Percentiles rank a stretch among this genome's conserved stretches.
Conservation (phyloP, 1,140 invertebrate genomes). For the Brachionus rubens region DNA sequence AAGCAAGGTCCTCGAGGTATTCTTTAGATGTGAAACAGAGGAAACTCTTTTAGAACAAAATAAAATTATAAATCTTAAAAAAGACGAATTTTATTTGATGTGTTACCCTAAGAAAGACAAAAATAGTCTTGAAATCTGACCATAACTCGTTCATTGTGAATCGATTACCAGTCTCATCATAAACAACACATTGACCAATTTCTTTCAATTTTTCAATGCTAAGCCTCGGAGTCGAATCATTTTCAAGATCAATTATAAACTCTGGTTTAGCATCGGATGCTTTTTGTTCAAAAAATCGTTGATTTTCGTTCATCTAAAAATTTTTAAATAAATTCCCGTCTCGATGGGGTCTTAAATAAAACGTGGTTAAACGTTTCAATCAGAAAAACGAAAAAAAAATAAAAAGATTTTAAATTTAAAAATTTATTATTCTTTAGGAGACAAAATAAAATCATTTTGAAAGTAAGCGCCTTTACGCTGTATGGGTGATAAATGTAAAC, state of each 20-base stretch:
- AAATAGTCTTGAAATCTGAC: constrained; percentile 41
- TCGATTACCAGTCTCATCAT: constrained; percentile 37
- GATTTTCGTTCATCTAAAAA: constrained; percentile 30
- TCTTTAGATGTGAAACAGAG: constrained; percentile 40
- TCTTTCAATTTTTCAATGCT: not conserved
- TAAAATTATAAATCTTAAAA: not conserved
- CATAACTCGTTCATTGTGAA: not conserved
- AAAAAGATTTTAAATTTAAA: not conserved
- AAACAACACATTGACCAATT: constrained; percentile 22
- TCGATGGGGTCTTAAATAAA: not conserved
- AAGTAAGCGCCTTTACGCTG: not conserved
- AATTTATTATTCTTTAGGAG: constrained; percentile 1
- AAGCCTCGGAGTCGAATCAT: not conserved
- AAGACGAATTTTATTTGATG: too few relatives aligned
- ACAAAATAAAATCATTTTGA: constrained; percentile 20
- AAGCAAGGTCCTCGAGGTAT: constrained; percentile 36
- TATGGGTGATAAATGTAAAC: constrained; percentile 2
- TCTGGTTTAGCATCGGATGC: not conserved
- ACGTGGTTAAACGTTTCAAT: constrained; percentile 3
- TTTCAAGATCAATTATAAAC: constrained; percentile 30
- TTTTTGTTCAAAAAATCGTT: constrained; percentile 35
- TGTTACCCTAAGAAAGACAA: constrained; percentile 38
- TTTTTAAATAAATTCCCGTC: not conserved
- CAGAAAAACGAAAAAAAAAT: not conserved
- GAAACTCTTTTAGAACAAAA: constrained; percentile 23